Percentiles rank a stretch among this genome's conserved stretches.
phyloP scores from a whole-genome alignment of 92 coral and sea anemone species.

The Desmophyllum pertusum region DNA sequence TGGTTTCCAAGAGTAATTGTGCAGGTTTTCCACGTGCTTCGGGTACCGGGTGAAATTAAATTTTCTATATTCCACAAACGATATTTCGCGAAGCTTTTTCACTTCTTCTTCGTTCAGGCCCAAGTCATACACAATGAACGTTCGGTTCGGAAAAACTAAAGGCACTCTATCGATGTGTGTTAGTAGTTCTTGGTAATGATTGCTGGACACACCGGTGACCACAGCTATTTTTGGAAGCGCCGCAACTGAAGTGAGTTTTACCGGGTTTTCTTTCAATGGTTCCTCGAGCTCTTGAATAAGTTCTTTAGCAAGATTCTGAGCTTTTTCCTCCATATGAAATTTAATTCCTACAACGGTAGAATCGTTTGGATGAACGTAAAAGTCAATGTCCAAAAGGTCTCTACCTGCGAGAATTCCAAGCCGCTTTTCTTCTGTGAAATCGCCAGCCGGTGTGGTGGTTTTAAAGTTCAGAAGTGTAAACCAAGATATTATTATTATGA shows the following conservation, averaged over 20 bases:
- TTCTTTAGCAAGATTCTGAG: background rate
- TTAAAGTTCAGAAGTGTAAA: background rate
- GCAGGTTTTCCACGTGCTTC: conserved; percentile 6
- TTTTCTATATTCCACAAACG: background rate
- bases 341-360: background rate
- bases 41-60: background rate
- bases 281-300: background rate
- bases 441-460: background rate
- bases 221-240: background rate
- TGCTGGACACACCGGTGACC: background rate
- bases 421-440: background rate
- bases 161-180: background rate
- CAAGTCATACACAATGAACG: background rate
- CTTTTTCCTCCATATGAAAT: background rate
- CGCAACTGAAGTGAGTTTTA: background rate
- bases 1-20: background rate
- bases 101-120: background rate
- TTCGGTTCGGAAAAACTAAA: background rate
- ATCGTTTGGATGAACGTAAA: conserved; percentile 10
- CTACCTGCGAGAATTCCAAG: background rate
- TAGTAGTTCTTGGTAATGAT: background rate
- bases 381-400: background rate
- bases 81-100: background rate
- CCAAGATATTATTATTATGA: background rate
- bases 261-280: background rate